Conservation (phyloP, 2,888 invertebrate species). For the Habroteleia sp. region DNA sequence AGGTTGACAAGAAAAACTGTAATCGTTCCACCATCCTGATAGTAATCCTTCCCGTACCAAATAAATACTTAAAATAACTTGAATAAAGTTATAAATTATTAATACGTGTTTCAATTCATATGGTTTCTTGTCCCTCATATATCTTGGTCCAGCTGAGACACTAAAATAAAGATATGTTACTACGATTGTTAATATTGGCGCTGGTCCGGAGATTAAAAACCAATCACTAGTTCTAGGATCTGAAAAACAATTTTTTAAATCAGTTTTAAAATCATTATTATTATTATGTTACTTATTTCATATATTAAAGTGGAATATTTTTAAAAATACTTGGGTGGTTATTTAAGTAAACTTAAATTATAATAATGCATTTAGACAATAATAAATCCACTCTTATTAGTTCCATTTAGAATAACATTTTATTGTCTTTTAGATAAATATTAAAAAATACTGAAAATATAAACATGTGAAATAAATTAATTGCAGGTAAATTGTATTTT, state of each 20-base stretch:
- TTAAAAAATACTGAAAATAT: too few relatives aligned
- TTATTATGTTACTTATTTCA: too few relatives aligned
- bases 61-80: slow-evolving; percentile 91
- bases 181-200: slow-evolving; percentile 86
- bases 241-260: slow-evolving; percentile 79
- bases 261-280: too few relatives aligned
- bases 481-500: too few relatives aligned
- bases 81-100: slow-evolving; percentile 92
- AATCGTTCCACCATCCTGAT: slow-evolving; percentile 82
- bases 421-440: too few relatives aligned
- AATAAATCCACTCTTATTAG: too few relatives aligned
- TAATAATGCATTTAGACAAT: too few relatives aligned
- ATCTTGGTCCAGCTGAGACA: slow-evolving; percentile 88
- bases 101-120: slow-evolving; percentile 89
- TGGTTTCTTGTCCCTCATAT: slow-evolving; percentile 93
- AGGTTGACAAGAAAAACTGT: slow-evolving; percentile 88
- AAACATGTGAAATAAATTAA: too few relatives aligned
- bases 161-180: slow-evolving; percentile 87
- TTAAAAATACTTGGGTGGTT: too few relatives aligned
- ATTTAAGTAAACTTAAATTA: too few relatives aligned
- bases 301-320: too few relatives aligned
- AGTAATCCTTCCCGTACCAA: slow-evolving; percentile 85
- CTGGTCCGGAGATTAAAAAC: slow-evolving; percentile 87
- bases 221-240: slow-evolving; percentile 87
- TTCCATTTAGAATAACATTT: too few relatives aligned